phyloP scores from a whole-genome alignment of 2,113 vertebrate species.

The Lophochroa leadbeateri region DNA sequence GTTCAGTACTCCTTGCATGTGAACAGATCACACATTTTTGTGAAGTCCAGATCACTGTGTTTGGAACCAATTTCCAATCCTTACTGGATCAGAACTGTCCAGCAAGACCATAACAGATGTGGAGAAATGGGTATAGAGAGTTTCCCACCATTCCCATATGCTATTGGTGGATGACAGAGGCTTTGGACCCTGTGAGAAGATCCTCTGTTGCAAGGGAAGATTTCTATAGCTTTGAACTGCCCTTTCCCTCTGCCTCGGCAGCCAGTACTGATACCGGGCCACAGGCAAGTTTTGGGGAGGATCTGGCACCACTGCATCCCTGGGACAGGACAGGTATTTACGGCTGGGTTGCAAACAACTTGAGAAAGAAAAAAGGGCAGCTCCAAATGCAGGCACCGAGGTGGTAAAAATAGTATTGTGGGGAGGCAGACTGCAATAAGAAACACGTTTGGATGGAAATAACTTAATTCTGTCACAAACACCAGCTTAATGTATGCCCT shows the following conservation, averaged over 20 bases:
- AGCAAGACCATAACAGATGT: accelerated
- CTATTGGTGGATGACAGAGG: accelerated
- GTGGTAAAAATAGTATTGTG: background rate
- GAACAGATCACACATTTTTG: background rate
- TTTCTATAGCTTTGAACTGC: background rate
- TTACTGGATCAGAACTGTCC: background rate
- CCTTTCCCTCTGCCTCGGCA: background rate
- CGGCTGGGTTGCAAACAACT: background rate
- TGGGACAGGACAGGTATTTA: background rate
- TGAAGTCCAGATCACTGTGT: background rate
- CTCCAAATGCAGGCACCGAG: background rate
- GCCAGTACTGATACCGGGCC: accelerated
- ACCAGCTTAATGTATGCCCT: background rate
- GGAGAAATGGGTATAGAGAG: background rate
- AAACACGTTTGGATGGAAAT: conserved; percentile 9
- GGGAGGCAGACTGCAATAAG: background rate
- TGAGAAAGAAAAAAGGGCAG: background rate
- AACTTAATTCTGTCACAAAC: conserved; percentile 44
- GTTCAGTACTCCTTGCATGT: background rate
- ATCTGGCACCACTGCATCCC: background rate
- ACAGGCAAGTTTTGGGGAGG: background rate
- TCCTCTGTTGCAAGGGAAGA: background rate
- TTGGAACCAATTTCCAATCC: background rate
- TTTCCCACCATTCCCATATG: background rate
- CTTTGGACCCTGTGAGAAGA: background rate